Evolutionary conservation across 1,140 invertebrate species (phyloP), one percentile per base, ranked within the genome.

Genomic region (Temnothorax nylanderi): DNA sequence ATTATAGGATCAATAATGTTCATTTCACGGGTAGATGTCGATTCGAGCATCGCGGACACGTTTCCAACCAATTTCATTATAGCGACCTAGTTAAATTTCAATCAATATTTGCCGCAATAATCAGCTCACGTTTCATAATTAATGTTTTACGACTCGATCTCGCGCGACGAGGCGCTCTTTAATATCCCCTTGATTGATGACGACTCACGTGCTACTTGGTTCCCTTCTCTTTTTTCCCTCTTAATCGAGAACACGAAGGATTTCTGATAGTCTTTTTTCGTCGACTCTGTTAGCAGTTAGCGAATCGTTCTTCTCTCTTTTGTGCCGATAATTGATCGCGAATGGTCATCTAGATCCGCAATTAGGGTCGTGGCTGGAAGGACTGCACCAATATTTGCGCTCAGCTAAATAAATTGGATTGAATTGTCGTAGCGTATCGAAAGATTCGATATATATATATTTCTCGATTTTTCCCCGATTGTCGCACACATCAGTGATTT

Each of bases 91-190:
- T 84, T 84, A 84, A 84, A 84, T 84, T 84, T 84, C 80, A 84
- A 84, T 84, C 80, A 84, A 84, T 84, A 84, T 84, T 82, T 74
- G 54, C 41, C 54, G 54, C 80, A 84, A 84, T 84, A 60, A 84
- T 84, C 77, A 80, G 34, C 34, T 80, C 67, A 84, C 67, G 62
- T 84, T 84, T 74, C 80, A 62, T 62, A 84, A 84, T 84, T 84
- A 84, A 84, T 41, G 47, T 71, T 82, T 82, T 82, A 74, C 21
- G 51, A 72, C 4, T 84, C 54, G 18, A 18, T 72, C 60, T 82
- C 13, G 41, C 78, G 32, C 18, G 47, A 65, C 47, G 60, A 67
- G 32, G 6, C 32, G 16, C 41, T 21, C 80, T 74, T 84, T 84
- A 74, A 84, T 62, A 84, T 74, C 54, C 32, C 26, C 56, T 74